A percentile compares a stretch with the other conserved stretches of the same genome.
Evolutionary conservation across 1,140 invertebrate species (phyloP).

Genomic region (Andrena cerasifolii): DNA sequence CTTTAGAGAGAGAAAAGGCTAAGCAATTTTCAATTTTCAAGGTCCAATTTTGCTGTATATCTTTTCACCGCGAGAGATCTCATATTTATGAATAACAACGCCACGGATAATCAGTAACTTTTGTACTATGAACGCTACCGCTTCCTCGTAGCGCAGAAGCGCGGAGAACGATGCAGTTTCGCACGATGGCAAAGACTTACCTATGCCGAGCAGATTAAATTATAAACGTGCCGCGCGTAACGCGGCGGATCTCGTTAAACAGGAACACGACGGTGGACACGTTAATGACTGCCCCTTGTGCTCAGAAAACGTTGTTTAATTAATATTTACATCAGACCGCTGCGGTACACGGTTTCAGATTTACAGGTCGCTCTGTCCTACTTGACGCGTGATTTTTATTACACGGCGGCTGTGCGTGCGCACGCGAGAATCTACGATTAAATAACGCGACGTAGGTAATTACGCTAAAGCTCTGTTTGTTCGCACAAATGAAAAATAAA

Average conservation of each 20-base stretch:
- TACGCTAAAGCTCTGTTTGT: not conserved
- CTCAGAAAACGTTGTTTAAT: constrained; percentile 1
- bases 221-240: not conserved
- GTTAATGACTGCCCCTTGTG: not conserved
- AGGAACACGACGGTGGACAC: not conserved
- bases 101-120: too few species aligned
- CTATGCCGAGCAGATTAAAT: not conserved
- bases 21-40: too few species aligned
- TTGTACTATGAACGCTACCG: too few species aligned
- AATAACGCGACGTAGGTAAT: not conserved
- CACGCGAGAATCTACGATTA: not conserved
- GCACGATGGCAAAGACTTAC: not conserved
- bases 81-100: too few species aligned
- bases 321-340: not conserved
- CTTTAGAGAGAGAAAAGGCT: too few species aligned
- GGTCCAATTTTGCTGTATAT: too few species aligned
- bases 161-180: not conserved
- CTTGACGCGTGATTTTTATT: constrained; percentile 33
- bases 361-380: constrained; percentile 27
- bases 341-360: not conserved
- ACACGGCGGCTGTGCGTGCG: not conserved
- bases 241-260: not conserved
- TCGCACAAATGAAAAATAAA: not conserved
- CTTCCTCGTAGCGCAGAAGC: too few species aligned
- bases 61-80: too few species aligned